phyloP scores from a whole-genome alignment of 1,140 invertebrate genomes.

The Dinoponera quadriceps region DNA sequence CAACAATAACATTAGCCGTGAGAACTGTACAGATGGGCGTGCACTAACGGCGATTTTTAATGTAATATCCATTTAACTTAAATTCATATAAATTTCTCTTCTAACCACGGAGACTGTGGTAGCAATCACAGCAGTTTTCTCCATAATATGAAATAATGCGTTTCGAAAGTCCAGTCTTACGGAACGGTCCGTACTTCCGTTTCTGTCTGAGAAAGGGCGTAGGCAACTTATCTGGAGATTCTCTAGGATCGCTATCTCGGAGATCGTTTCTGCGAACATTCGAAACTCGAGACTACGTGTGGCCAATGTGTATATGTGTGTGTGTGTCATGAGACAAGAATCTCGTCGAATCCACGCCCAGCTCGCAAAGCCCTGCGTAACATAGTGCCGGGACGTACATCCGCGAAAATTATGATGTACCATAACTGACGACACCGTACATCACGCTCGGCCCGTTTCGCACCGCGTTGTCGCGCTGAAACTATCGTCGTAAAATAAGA shows the following conservation, averaged over 20 bases:
- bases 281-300: constrained; percentile 71
- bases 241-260: constrained; percentile 29
- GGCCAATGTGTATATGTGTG: constrained; percentile 24
- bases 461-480: constrained; percentile 25
- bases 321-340: constrained; percentile 60
- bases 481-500: constrained; percentile 70
- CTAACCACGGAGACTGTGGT: too few species aligned
- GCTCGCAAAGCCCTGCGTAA: constrained; percentile 48
- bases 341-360: constrained; percentile 69
- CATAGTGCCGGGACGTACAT: constrained; percentile 63
- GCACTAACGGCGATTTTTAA: too few species aligned
- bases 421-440: constrained; percentile 71
- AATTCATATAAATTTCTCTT: too few species aligned
- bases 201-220: constrained; percentile 33
- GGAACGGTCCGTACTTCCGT: background rate
- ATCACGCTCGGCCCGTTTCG: constrained; percentile 57
- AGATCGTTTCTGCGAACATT: constrained; percentile 65
- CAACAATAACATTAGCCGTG: too few species aligned
- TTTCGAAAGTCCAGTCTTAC: background rate
- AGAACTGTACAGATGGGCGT: too few species aligned
- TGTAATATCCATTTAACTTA: too few species aligned
- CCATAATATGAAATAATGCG: background rate
- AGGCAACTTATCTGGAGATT: background rate
- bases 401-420: constrained; percentile 73
- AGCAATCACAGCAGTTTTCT: too few species aligned